These are phyloP conservation scores for Pammene fasciana DNA, from an alignment of 2,888 invertebrate species.

Conservation along the genomic window DNA sequence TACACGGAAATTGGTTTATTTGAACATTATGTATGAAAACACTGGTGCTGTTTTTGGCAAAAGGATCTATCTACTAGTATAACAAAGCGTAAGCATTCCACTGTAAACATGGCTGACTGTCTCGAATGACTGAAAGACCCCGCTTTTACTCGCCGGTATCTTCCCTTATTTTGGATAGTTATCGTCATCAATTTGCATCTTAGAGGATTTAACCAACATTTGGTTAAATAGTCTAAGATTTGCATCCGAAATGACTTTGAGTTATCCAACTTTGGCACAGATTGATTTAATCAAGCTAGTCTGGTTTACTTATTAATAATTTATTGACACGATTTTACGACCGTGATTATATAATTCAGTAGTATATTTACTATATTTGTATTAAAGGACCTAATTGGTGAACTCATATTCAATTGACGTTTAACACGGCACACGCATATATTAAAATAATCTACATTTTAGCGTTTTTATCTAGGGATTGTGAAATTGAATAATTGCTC, in stretches of 20 bases:
- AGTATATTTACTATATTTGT: neutral
- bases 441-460: slow-evolving; percentile 37
- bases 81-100: too few relatives aligned
- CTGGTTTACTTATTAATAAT: slow-evolving; percentile 14
- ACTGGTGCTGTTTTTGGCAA: too few relatives aligned
- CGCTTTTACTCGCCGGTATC: too few relatives aligned
- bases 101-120: too few relatives aligned
- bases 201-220: too few relatives aligned
- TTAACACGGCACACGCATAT: slow-evolving; percentile 28
- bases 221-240: too few relatives aligned
- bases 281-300: too few relatives aligned
- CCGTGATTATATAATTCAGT: neutral
- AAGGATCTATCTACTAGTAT: too few relatives aligned
- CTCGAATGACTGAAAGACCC: too few relatives aligned
- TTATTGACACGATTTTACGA: slow-evolving; percentile 5
- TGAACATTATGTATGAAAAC: neutral
- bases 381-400: slow-evolving; percentile 20
- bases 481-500: slow-evolving; percentile 49
- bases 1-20: slow-evolving; percentile 15
- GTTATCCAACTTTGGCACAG: slow-evolving; percentile 1
- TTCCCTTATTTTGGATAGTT: too few relatives aligned
- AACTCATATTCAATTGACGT: slow-evolving; percentile 27
- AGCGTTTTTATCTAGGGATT: slow-evolving; percentile 41
- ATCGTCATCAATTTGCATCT: too few relatives aligned
- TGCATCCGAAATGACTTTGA: neutral